These are phyloP conservation scores for Trachurus trachurus DNA, from an alignment of 2,797 vertebrate genomes.

Conservation along the genomic window DNA sequence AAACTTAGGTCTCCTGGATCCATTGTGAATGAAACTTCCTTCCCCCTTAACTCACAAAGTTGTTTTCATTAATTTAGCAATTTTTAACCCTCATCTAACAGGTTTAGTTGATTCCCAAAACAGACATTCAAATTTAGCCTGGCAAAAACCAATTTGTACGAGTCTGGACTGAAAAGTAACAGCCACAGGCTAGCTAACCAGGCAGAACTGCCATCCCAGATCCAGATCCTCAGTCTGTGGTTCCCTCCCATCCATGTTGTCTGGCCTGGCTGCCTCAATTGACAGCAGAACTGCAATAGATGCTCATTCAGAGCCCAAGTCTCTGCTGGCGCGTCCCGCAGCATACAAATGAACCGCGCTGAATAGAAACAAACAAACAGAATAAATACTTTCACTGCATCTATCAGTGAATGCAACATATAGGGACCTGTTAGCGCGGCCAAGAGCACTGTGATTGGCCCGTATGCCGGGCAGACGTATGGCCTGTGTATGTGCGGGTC, in stretches of 20 bases:
- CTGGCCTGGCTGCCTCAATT: conserved; percentile 76
- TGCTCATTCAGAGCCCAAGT: conserved; percentile 81
- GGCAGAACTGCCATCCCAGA: conserved; percentile 59
- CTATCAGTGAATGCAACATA: conserved; percentile 55
- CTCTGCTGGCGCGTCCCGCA: conserved; percentile 69
- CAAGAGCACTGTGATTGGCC: conserved; percentile 38
- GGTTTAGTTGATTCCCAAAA: conserved; percentile 61
- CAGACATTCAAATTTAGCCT: conserved; percentile 57
- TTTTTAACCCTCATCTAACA: conserved; percentile 61
- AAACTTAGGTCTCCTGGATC: conserved; percentile 32
- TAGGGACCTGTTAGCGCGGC: conserved; percentile 23
- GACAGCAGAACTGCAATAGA: conserved; percentile 78
- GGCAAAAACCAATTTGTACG: conserved; percentile 49
- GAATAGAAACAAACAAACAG: conserved; percentile 84
- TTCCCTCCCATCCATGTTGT: conserved; percentile 75
- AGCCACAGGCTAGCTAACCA: conserved; percentile 55
- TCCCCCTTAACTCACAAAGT: conserved; percentile 12
- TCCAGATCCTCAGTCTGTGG: conserved; percentile 66
- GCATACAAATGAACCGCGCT: conserved; percentile 86
- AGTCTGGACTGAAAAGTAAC: conserved; percentile 59
- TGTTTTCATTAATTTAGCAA: conserved; percentile 55
- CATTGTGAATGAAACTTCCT: conserved; percentile 38
- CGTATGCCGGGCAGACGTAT: conserved; percentile 17
- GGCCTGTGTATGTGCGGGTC: conserved; percentile 31
- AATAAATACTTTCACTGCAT: conserved; percentile 79